phyloP scores from a whole-genome alignment of 2,888 invertebrate genomes.

The Drosophila infuscata region DNA sequence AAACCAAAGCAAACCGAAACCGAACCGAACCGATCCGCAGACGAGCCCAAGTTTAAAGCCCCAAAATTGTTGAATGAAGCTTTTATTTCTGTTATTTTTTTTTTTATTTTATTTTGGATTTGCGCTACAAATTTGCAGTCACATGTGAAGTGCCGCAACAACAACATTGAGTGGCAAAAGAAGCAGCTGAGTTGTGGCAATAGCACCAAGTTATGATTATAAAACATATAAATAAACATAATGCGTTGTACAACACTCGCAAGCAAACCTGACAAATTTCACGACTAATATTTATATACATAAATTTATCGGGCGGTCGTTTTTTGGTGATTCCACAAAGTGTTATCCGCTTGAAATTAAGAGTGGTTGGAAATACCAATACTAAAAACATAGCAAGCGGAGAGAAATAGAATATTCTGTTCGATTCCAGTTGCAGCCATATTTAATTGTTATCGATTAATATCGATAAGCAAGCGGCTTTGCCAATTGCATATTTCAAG shows the following conservation, averaged over 20 bases:
- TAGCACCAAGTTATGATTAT: constrained; percentile 63
- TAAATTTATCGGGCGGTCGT: constrained; percentile 2
- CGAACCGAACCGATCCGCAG: constrained; percentile 34
- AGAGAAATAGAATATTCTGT: neutral
- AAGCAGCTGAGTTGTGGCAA: constrained; percentile 20
- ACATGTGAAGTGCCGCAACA: constrained; percentile 67
- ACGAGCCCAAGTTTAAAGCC: constrained; percentile 32
- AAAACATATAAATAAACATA: constrained; percentile 62
- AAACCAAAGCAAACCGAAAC: constrained; percentile 34
- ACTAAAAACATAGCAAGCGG: neutral
- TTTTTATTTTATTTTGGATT: constrained; percentile 46
- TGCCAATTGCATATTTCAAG: no score
- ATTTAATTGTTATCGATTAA: neutral
- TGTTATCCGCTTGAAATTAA: constrained; percentile 1
- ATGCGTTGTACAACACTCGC: constrained; percentile 33
- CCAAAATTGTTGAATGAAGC: constrained; percentile 66
- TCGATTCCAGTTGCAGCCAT: neutral
- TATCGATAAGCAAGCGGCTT: no score
- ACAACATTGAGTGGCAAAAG: neutral
- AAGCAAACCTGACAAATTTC: constrained; percentile 47
- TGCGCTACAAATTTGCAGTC: constrained; percentile 68
- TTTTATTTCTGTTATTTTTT: constrained; percentile 34
- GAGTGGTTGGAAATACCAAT: constrained; percentile 10
- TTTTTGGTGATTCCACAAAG: constrained; percentile 1
- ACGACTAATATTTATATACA: constrained; percentile 24